Conservation (phyloP, 1,140 invertebrate genomes). For the Lucilia cuprina region DNA sequence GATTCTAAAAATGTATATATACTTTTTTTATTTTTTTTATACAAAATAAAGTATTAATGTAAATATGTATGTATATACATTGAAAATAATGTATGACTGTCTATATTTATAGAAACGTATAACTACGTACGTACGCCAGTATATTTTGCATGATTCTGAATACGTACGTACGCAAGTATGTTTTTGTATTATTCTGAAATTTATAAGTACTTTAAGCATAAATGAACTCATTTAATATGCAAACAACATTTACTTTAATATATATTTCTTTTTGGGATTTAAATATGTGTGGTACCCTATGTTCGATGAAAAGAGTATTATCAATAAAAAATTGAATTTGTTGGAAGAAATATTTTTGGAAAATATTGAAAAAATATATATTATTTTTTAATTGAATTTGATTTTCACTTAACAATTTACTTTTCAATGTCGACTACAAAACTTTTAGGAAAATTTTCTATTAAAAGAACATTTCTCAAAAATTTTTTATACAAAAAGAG, state of each 20-base stretch:
- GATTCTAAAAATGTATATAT: not conserved
- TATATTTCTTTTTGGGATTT: not conserved
- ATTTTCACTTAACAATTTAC: too few relatives aligned
- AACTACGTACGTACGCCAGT: not conserved
- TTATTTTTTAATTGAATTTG: too few relatives aligned
- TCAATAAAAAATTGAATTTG: too few relatives aligned
- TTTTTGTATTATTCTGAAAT: not conserved
- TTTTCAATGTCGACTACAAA: too few relatives aligned
- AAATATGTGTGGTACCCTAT: too few relatives aligned
- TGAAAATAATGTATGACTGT: not conserved
- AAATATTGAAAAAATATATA: too few relatives aligned
- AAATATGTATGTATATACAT: not conserved
- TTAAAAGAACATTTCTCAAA: too few relatives aligned
- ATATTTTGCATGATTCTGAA: too few relatives aligned
- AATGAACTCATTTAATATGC: constrained; percentile 15
- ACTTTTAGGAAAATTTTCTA: too few relatives aligned
- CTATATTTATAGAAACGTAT: not conserved
- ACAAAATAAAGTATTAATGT: not conserved
- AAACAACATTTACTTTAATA: constrained; percentile 14
- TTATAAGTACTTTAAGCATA: not conserved
- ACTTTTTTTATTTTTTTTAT: not conserved
- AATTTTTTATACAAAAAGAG: too few relatives aligned
- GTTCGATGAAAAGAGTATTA: not conserved
- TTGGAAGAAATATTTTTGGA: too few relatives aligned
- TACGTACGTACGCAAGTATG: not conserved